phyloP scores from a whole-genome alignment of 2,888 invertebrate species.

The Drosophila parthenogenetica region DNA sequence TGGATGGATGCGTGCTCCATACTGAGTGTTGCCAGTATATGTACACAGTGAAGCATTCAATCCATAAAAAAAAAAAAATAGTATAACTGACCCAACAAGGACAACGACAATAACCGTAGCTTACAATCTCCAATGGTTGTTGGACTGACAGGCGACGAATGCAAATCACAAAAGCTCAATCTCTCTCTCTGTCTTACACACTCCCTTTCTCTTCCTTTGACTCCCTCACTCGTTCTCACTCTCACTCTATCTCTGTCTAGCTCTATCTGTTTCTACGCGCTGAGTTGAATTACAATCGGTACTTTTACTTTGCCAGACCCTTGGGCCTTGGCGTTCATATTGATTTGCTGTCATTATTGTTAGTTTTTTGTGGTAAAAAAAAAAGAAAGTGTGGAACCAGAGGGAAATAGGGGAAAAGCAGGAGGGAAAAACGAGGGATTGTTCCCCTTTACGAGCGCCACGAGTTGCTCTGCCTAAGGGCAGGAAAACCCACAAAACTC shows the following conservation, averaged over 20 bases:
- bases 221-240: not conserved
- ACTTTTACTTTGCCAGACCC: slow-evolving; percentile 68
- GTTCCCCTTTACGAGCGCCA: slow-evolving; percentile 34
- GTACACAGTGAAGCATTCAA: slow-evolving; percentile 6
- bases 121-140: slow-evolving; percentile 37
- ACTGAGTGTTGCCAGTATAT: slow-evolving; percentile 7
- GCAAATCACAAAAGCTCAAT: slow-evolving; percentile 53
- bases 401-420: not conserved
- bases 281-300: slow-evolving; percentile 55
- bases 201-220: not conserved
- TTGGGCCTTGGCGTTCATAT: slow-evolving; percentile 67
- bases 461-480: slow-evolving; percentile 43
- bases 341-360: slow-evolving; percentile 78
- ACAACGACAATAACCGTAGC: slow-evolving; percentile 9
- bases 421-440: not conserved
- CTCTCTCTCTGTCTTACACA: not conserved
- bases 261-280: slow-evolving; percentile 9
- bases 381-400: not conserved
- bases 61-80: slow-evolving; percentile 23
- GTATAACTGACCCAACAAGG: slow-evolving; percentile 14
- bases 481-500: slow-evolving; percentile 23
- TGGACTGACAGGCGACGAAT: slow-evolving; percentile 49
- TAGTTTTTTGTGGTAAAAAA: slow-evolving; percentile 61
- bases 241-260: not conserved
- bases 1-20: slow-evolving; percentile 28